Evolutionary conservation across 2,113 vertebrate species (phyloP).

Genomic region (Stigmatopora argus): DNA sequence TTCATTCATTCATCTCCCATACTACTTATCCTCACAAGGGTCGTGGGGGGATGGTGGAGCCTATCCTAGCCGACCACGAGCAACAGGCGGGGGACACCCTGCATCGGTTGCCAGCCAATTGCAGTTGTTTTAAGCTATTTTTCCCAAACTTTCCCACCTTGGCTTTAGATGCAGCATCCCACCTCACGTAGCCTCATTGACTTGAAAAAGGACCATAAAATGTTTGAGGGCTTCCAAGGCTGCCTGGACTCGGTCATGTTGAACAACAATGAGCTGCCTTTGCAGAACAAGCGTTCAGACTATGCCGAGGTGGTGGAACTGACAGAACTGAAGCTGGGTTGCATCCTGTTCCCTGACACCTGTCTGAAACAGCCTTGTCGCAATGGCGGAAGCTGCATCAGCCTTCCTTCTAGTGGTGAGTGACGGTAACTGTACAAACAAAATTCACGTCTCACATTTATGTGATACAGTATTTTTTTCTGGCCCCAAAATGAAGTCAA

Average conservation of each 20-base stretch:
- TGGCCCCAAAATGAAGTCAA: background rate
- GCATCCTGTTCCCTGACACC: constrained; percentile 85
- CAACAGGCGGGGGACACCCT: no score
- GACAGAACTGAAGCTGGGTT: constrained; percentile 88
- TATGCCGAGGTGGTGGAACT: constrained; percentile 92
- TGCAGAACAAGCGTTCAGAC: constrained; percentile 90
- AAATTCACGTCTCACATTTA: background rate
- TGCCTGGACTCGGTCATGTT: constrained; percentile 90
- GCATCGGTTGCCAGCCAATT: no score
- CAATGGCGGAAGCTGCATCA: constrained; percentile 83
- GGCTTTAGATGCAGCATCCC: constrained; percentile 78
- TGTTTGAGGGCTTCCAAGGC: constrained; percentile 88
- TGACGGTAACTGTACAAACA: constrained; percentile 9
- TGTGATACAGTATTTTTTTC: background rate
- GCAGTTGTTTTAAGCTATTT: background rate
- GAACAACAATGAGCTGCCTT: constrained; percentile 85
- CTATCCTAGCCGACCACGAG: no score
- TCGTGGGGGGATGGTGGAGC: no score
- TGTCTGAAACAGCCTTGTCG: constrained; percentile 84
- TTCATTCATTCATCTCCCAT: no score
- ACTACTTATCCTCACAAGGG: no score
- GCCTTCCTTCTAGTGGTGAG: constrained; percentile 87
- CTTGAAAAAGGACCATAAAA: constrained; percentile 73
- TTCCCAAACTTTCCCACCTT: background rate
- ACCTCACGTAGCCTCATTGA: constrained; percentile 76